These are phyloP conservation scores for Drosophila fungiperda DNA, from an alignment of 2,888 invertebrate species.

Conservation along the genomic window DNA sequence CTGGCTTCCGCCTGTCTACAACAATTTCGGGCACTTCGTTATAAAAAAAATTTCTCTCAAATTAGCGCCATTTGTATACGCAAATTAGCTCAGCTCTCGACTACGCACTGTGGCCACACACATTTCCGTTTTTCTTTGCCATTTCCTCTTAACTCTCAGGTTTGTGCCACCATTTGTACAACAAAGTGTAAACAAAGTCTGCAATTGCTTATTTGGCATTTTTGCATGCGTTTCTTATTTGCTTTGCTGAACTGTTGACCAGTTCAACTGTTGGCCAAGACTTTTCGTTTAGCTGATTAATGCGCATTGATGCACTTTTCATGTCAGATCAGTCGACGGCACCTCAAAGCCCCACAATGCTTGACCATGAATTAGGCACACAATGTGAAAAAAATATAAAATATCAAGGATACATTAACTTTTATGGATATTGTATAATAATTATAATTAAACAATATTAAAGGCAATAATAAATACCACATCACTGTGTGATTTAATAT, in stretches of 20 bases:
- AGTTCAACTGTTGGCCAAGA: slow-evolving; percentile 18
- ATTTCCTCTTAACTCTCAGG: slow-evolving; percentile 49
- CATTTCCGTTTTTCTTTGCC: slow-evolving; percentile 55
- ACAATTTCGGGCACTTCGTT: slow-evolving; percentile 45
- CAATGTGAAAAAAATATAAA: not conserved
- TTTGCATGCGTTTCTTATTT: slow-evolving; percentile 19
- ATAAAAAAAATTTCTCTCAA: slow-evolving; percentile 66
- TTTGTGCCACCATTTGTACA: slow-evolving; percentile 8
- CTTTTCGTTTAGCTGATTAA: not conserved
- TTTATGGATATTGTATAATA: too few species aligned
- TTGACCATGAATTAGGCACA: slow-evolving; percentile 47
- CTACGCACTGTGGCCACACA: slow-evolving; percentile 58
- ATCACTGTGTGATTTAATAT: not conserved
- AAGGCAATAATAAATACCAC: not conserved
- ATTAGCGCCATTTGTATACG: slow-evolving; percentile 73
- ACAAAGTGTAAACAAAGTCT: slow-evolving; percentile 19
- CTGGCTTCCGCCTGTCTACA: slow-evolving; percentile 60
- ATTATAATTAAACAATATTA: not conserved
- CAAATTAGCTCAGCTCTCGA: slow-evolving; percentile 66
- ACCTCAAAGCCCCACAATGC: slow-evolving; percentile 28
- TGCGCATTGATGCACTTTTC: slow-evolving; percentile 36
- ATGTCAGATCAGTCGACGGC: slow-evolving; percentile 29
- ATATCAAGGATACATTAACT: slow-evolving; percentile 4
- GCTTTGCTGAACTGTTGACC: slow-evolving; percentile 27
- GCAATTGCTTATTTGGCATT: slow-evolving; percentile 31